Base-by-base conservation (phyloP, 2,797 vertebrate species). In the Prunella strophiata region DNA sequence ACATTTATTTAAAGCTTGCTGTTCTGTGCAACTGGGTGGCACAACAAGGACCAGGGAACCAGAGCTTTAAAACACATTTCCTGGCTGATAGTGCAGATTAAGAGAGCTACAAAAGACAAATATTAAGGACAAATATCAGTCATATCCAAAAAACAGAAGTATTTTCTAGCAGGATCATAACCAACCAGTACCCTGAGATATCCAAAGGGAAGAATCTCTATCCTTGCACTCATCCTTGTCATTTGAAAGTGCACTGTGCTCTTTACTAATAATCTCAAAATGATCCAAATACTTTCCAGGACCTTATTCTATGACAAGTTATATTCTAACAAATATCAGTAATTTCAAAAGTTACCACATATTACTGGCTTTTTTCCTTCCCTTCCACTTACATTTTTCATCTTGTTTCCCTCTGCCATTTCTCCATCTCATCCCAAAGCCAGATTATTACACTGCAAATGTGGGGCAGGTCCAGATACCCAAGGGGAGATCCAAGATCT, bases 41-140 rank as follows among this genome's bases (percentile, higher is more conserved):
- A 94, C 4, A 54, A 94, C 97, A 95, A 89, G 85, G 93, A 92
- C 88, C 84, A 57, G n/a, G 82, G 96, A 92, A 96, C 75, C 77
- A 91, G 93, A 91, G 93, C 94, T 97, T 97, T 96, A 92, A 97
- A 96, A 87, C 75, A 87, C 76, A 65, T 85, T 96, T 97, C 93
- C 94, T 81, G 89, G 92, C 95, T 91, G 96, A 89, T 70, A 91
- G 29, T 85, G 70, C 73, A 68, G 70, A 94, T 95, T 97, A 79
- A 86, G 90, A 89, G 75, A 96, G 94, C 91, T 92, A 89, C 87
- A 95, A 94, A 95, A 95, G 85, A 95, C 94, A 96, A 95, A 96
- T 23, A 84, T 32, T 11, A 43, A 52, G 80, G 63, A 97, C 85
- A 88, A 91, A 83, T 89, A 96, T 83, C 85, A 91, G 88, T 83